These are phyloP conservation scores for Chaetops frenatus DNA, from an alignment of 2,113 vertebrate species.

Conservation along the genomic window DNA sequence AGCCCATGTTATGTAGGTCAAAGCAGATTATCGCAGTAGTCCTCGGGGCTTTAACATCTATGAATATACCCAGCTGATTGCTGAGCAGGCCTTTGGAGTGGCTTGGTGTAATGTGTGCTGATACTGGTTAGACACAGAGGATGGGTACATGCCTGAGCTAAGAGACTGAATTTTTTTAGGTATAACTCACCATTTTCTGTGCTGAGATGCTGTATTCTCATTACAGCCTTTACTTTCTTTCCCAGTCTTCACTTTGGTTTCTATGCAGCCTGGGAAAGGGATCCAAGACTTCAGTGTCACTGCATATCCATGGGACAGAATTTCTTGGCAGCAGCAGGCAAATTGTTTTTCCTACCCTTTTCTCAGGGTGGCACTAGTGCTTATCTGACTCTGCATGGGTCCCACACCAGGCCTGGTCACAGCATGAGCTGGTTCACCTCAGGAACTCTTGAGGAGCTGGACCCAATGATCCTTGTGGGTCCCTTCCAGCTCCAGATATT, in stretches of 20 bases:
- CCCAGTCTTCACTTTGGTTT: neutral
- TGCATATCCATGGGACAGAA: neutral
- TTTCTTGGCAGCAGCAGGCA: neutral
- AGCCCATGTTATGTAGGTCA: constrained; percentile 52
- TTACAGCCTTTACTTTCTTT: neutral
- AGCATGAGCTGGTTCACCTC: neutral
- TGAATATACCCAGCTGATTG: constrained; percentile 43
- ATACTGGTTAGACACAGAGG: neutral
- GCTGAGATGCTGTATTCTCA: neutral
- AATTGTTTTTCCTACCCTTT: neutral
- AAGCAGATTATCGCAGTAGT: constrained; percentile 10
- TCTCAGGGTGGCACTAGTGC: neutral
- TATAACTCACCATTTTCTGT: neutral
- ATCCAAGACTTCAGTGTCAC: neutral
- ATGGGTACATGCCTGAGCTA: neutral
- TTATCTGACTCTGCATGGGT: neutral
- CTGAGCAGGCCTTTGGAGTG: neutral
- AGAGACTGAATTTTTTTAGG: neutral
- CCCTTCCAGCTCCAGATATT: fast-evolving
- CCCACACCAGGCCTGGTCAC: neutral
- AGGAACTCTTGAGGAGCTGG: neutral
- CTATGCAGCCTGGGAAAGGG: neutral
- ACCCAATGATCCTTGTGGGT: too few species aligned
- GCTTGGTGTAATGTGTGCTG: neutral
- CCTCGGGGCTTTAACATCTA: constrained; percentile 39